Base-by-base conservation (phyloP, 1,140 invertebrate genomes). In the Drosophila burlai region DNA sequence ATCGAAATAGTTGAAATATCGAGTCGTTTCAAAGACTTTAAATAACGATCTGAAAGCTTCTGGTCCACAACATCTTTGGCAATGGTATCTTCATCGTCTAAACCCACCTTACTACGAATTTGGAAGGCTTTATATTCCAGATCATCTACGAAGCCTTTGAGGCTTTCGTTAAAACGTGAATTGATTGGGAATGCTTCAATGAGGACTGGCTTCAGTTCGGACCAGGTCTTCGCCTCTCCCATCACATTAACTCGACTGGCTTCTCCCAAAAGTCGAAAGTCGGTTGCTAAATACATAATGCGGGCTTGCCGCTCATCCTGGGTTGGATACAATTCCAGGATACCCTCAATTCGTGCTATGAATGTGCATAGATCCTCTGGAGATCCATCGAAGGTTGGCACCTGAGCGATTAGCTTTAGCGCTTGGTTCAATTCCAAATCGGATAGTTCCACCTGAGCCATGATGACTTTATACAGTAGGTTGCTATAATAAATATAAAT, bases 1-100 rank as follows among this genome's bases (percentile, higher is more conserved):
- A 38, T 55, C 18, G 34, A 38, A 24, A 54, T 54, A 9, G 52
- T 54, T 16, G 52, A 54, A 55, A 55, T 55, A 16, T 55, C 31
- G 8, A 38, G 18, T 24, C 15, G 31, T 5, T 9, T 38, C 15
- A 55, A 38, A 6, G 52, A 21, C 34, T 24, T 38, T 7, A 55
- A 38, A 6, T 38, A 21, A 5, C 52, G 13, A 55, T 38, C 52
- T 9, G 52, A 21, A 8, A 55, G 34, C 34, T 36, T 55, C 13
- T 36, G 34, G 13, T 31, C 21, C 16, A 55, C 16, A 24, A 24
- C 13, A 24, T 55, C 21, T 16, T 15, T 55, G 31, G 1, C 5
- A 4, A 13, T 36, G 52, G 0, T 15, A 0, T 36, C 18, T 6
- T 55, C 18, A 10, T 55, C 18, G 18, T 55, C 52, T 7, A 38